These are phyloP conservation scores for Drosophila sordidapex DNA, from an alignment of 2,888 invertebrate species.

Conservation along the genomic window DNA sequence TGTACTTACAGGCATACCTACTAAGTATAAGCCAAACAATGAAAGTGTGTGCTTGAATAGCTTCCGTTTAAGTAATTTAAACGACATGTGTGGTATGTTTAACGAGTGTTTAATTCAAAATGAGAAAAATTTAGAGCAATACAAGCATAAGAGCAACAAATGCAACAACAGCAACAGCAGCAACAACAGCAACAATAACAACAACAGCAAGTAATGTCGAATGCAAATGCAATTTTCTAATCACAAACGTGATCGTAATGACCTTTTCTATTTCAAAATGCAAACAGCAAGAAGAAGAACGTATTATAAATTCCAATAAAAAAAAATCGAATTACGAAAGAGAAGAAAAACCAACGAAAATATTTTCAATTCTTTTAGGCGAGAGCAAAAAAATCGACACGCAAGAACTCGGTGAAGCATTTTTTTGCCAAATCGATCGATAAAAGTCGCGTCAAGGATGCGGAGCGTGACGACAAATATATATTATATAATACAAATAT, in stretches of 20 bases:
- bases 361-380: slow-evolving; percentile 68
- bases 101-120: slow-evolving; percentile 54
- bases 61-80: slow-evolving; percentile 46
- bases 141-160: slow-evolving; percentile 30
- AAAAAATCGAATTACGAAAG: slow-evolving; percentile 3
- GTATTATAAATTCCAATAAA: slow-evolving; percentile 13
- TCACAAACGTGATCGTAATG: slow-evolving; percentile 74
- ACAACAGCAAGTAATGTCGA: slow-evolving; percentile 54
- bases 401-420: slow-evolving; percentile 83
- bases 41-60: slow-evolving; percentile 37
- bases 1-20: slow-evolving; percentile 61
- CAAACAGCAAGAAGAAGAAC: slow-evolving; percentile 41
- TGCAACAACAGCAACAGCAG: slow-evolving; percentile 34
- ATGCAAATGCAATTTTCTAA: slow-evolving; percentile 65
- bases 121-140: slow-evolving; percentile 25
- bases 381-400: slow-evolving; percentile 83
- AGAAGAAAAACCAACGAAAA: slow-evolving; percentile 49
- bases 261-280: slow-evolving; percentile 69
- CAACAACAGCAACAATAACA: slow-evolving; percentile 36
- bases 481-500: neutral
- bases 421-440: slow-evolving; percentile 82
- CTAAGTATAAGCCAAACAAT: slow-evolving; percentile 44
- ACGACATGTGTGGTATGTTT: slow-evolving; percentile 64
- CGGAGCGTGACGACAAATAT: slow-evolving; percentile 42
- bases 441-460: slow-evolving; percentile 67